A percentile compares a stretch with the other conserved stretches of the same genome.
Conservation (phyloP, 2,113 vertebrate species). For the Rhinichthys klamathensis region DNA sequence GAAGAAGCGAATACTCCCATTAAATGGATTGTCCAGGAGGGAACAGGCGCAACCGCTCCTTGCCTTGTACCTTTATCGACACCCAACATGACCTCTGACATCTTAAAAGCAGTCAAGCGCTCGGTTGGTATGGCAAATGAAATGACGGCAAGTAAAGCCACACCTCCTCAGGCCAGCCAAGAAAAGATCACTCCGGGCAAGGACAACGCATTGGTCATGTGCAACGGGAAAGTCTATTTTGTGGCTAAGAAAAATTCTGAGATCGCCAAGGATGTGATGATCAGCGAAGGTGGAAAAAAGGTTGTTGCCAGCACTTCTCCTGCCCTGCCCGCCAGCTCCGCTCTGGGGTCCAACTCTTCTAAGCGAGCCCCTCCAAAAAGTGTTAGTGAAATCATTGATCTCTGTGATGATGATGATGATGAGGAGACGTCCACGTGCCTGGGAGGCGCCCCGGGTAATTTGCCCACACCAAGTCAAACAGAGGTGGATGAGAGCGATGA, state of each 20-base stretch:
- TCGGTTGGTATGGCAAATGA: constrained; percentile 39
- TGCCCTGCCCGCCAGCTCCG: not conserved
- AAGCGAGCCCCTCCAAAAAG: constrained; percentile 16
- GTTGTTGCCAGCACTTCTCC: not conserved
- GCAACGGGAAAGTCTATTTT: constrained; percentile 83
- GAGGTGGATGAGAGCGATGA: constrained; percentile 64
- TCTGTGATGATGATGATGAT: constrained; percentile 70
- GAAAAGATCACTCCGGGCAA: constrained; percentile 69
- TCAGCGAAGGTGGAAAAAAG: constrained; percentile 11
- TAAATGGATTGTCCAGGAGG: constrained; percentile 85
- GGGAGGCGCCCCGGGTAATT: constrained; percentile 13
- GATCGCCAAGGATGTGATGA: constrained; percentile 41
- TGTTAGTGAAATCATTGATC: constrained; percentile 69
- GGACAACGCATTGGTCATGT: constrained; percentile 84
- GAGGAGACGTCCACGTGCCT: constrained; percentile 34
- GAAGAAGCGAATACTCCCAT: constrained; percentile 71
- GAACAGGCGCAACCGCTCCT: constrained; percentile 56
- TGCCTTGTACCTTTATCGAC: constrained; percentile 76
- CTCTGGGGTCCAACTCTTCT: not conserved
- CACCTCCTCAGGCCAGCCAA: constrained; percentile 52
- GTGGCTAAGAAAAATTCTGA: constrained; percentile 76
- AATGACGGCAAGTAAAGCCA: constrained; percentile 45
- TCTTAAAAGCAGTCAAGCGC: constrained; percentile 74
- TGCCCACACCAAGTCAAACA: constrained; percentile 34
- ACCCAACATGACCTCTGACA: constrained; percentile 74